Conservation (phyloP, 2,888 invertebrate species). For the Smittia sp. region DNA sequence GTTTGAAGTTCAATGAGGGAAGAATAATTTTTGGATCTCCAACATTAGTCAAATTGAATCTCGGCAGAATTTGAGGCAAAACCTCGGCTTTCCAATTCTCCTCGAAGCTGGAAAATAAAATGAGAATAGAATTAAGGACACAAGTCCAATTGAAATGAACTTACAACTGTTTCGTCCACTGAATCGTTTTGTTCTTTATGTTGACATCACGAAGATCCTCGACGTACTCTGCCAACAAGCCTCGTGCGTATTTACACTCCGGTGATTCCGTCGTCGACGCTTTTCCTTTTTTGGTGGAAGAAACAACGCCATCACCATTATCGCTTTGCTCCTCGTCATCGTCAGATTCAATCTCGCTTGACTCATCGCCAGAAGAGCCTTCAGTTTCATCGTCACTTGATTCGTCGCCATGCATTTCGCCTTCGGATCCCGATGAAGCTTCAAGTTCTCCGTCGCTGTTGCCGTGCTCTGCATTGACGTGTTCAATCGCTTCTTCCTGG, state of each 20-base stretch:
- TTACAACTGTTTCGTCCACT: conserved; percentile 2
- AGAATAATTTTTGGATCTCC: neutral
- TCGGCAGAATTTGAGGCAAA: neutral
- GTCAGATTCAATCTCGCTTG: conserved; percentile 1
- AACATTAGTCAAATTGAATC: neutral
- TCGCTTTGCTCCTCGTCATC: neutral
- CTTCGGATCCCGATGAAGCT: neutral
- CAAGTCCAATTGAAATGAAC: neutral
- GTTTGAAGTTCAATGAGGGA: neutral
- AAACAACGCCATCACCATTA: neutral
- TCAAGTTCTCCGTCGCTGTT: neutral
- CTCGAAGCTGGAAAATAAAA: neutral
- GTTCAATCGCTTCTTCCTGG: neutral
- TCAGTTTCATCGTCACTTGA: conserved; percentile 18
- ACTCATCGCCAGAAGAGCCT: conserved; percentile 25
- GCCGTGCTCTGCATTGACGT: neutral
- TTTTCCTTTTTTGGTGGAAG: neutral
- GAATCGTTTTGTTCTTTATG: neutral
- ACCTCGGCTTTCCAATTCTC: neutral
- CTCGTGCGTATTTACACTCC: neutral
- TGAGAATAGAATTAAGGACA: neutral
- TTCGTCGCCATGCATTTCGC: neutral
- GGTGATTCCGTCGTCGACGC: neutral
- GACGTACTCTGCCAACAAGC: neutral
- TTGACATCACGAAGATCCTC: neutral